These are phyloP conservation scores for Macaria notata DNA, from an alignment of 2,888 invertebrate species.

Conservation along the genomic window DNA sequence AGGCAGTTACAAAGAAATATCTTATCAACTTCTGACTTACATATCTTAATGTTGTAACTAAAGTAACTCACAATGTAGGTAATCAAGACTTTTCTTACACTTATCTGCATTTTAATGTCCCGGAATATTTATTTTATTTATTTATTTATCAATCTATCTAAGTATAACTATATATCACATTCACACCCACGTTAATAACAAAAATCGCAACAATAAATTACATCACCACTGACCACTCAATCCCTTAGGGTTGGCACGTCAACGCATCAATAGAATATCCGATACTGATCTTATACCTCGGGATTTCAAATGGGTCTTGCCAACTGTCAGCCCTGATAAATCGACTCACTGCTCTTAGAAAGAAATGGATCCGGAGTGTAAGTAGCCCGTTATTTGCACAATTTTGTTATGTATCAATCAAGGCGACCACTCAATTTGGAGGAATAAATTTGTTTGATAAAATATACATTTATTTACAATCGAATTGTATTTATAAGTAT, in stretches of 20 bases:
- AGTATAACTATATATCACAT: no score
- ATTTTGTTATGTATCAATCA: conserved; percentile 36
- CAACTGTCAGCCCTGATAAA: conserved; percentile 66
- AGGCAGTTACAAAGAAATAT: no score
- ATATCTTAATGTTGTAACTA: no score
- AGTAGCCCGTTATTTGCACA: conserved; percentile 38
- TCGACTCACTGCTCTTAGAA: conserved; percentile 47
- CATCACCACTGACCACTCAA: conserved; percentile 58
- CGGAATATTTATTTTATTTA: no score
- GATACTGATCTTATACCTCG: conserved; percentile 51
- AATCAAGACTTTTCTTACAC: no score
- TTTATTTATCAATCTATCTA: no score
- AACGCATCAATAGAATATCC: conserved; percentile 39
- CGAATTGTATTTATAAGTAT: no score
- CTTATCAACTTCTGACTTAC: no score
- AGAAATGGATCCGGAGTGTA: conserved; percentile 27
- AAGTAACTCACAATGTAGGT: no score
- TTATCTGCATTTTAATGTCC: no score
- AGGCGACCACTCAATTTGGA: not conserved
- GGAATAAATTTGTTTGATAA: no score
- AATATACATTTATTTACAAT: no score
- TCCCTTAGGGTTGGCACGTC: conserved; percentile 47
- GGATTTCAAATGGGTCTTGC: conserved; percentile 75
- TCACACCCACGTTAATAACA: conserved; percentile 15
- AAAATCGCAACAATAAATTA: conserved; percentile 57